phyloP scores from a whole-genome alignment of 92 coral and sea anemone species.

The Pocillopora grandis region DNA sequence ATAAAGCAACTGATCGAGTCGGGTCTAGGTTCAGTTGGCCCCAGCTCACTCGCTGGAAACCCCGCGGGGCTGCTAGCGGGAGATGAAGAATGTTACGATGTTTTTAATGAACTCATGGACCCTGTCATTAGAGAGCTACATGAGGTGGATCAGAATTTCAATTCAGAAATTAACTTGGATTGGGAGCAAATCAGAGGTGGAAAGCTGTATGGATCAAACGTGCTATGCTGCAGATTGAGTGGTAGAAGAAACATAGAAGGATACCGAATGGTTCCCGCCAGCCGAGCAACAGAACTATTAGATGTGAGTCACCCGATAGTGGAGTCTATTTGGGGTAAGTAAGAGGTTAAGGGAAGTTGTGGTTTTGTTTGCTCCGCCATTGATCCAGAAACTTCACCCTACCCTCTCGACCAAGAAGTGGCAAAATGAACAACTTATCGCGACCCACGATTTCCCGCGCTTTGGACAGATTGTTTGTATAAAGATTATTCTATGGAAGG shows the following conservation, averaged over 20 bases:
- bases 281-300: background rate
- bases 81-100: slow-evolving; percentile 44
- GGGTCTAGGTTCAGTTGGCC: slow-evolving; percentile 14
- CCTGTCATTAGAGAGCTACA: slow-evolving; percentile 15
- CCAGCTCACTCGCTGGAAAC: background rate
- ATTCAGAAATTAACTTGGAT: slow-evolving; percentile 12
- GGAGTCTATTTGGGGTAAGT: slow-evolving; percentile 6
- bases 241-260: slow-evolving; percentile 49
- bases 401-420: too few species aligned
- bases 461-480: too few species aligned
- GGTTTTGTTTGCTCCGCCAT: too few species aligned
- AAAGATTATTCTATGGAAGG: too few species aligned
- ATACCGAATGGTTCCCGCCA: slow-evolving; percentile 31
- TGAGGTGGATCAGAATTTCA: background rate
- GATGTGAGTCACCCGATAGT: slow-evolving; percentile 3
- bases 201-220: slow-evolving; percentile 34
- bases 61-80: slow-evolving; percentile 30
- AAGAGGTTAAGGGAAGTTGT: too few species aligned
- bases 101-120: too few species aligned
- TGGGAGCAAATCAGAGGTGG: slow-evolving; percentile 53
- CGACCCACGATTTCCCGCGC: too few species aligned
- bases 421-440: too few species aligned
- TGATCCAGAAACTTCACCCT: too few species aligned
- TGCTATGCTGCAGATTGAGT: slow-evolving; percentile 36
- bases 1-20: slow-evolving; percentile 35